Base-by-base conservation (phyloP, 2,797 vertebrate genomes). In the Peromyscus nudipes region DNA sequence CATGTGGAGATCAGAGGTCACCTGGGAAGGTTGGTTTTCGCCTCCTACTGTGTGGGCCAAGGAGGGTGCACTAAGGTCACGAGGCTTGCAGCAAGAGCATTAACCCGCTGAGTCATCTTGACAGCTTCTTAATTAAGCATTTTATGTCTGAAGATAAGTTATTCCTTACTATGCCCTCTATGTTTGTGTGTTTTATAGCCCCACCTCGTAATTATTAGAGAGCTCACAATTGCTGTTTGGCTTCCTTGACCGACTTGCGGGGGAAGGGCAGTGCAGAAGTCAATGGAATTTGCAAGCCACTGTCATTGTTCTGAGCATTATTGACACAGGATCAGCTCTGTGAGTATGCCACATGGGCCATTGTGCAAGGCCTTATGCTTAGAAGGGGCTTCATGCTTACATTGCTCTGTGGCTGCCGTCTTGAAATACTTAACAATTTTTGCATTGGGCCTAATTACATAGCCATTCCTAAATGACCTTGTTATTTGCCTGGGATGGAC, bases 381-480 rank as follows among this genome's bases (percentile, higher is more conserved):
- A 52, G 49, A 52, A 52, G 49, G 49, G 49, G 13, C 49, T 52
- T 52, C 31, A 9, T 40, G 21, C 60, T 49, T 34, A 27, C 25
- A 17, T 13, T 23, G 19, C 37, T 55, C 80, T 40, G n/a, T 60
- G 55, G 52, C 57, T 0, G 0, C 87, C 62, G 55, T 77, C 14
- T 82, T 75, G 49, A 94, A 80, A 87, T 52, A 60, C 62, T 84
- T 88, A 57, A 71, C 29, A 75, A 25, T 62, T 67, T 93, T 95
- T 65, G 88, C 34, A 52, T 57, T 12, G 40, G 80, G 16, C 1
- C 17, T 40, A 52, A 37, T 94, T 43, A 91, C n/a, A 34, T 87
- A 55, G 25, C 49, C 11, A 23, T 23, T 94, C 34, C 31, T 34
- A 86, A 69, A 27, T 62, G 87, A 77, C 76, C 17, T 94, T 31